phyloP scores from a whole-genome alignment of 2,113 vertebrate genomes.

The Podarcis cretensis region DNA sequence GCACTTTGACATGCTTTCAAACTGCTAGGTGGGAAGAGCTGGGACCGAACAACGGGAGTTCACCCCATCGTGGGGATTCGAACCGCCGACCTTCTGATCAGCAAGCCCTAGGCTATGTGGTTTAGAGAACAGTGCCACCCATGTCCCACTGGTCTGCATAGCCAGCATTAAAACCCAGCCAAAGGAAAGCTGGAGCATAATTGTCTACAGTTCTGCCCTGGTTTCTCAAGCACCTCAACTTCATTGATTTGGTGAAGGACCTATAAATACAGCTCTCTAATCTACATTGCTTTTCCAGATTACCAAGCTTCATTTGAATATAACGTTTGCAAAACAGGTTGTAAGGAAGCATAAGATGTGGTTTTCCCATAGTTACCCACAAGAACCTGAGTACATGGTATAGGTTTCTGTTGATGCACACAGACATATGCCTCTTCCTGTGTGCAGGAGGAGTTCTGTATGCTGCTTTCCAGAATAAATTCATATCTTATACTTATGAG shows the following conservation, averaged over 20 bases:
- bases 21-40: too few species aligned
- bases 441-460: neutral
- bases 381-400: neutral
- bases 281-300: neutral
- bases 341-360: neutral
- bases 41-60: too few species aligned
- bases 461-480: slow-evolving; percentile 19
- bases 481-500: neutral
- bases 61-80: too few species aligned
- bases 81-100: too few species aligned
- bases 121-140: too few species aligned
- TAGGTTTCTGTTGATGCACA: neutral
- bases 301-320: neutral
- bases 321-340: neutral
- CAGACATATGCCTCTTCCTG: neutral
- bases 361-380: neutral
- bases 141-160: too few species aligned
- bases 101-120: too few species aligned
- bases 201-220: too few species aligned
- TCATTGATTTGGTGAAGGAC: neutral
- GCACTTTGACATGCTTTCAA: too few species aligned
- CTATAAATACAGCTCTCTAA: neutral
- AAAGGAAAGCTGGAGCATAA: too few species aligned
- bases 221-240: neutral
- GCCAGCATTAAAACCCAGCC: too few species aligned